These are phyloP conservation scores for Pica pica DNA, from an alignment of 2,113 vertebrate genomes.

Conservation along the genomic window DNA sequence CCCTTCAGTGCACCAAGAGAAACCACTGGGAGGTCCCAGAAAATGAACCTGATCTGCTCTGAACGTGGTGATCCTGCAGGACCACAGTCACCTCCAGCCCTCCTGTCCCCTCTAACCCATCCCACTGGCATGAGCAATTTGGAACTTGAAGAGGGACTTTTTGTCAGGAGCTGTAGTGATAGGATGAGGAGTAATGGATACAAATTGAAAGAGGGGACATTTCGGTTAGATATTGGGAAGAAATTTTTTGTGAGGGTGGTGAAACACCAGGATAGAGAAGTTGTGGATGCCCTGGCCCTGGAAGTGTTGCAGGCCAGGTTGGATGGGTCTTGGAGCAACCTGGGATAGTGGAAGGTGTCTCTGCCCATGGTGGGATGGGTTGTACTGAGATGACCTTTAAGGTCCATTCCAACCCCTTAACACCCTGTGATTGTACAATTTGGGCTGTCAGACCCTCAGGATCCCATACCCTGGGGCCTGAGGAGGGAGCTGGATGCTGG, in stretches of 20 bases:
- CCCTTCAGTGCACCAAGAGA: not conserved
- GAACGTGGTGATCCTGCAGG: not conserved
- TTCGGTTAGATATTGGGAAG: not conserved
- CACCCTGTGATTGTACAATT: not conserved
- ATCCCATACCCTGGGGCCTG: not conserved
- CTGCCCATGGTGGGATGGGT: not conserved
- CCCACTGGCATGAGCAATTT: rapidly evolving
- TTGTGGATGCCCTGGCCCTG: not conserved
- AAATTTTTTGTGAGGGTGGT: not conserved
- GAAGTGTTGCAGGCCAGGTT: not conserved
- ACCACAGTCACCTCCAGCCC: not conserved
- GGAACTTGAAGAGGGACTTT: not conserved
- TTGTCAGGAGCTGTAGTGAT: not conserved
- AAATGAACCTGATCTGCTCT: rapidly evolving
- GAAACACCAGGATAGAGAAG: not conserved
- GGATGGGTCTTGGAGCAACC: not conserved
- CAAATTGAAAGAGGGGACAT: not conserved
- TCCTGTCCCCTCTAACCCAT: not conserved
- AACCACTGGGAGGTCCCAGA: not conserved
- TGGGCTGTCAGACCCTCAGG: not conserved
- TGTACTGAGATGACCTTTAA: not conserved
- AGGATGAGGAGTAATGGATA: not conserved
- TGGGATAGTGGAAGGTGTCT: not conserved
- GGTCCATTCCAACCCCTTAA: not conserved
- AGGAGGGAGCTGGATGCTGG: rapidly evolving